These are phyloP conservation scores for Ormyrus nitidulus DNA, from an alignment of 2,888 invertebrate species.

Conservation along the genomic window DNA sequence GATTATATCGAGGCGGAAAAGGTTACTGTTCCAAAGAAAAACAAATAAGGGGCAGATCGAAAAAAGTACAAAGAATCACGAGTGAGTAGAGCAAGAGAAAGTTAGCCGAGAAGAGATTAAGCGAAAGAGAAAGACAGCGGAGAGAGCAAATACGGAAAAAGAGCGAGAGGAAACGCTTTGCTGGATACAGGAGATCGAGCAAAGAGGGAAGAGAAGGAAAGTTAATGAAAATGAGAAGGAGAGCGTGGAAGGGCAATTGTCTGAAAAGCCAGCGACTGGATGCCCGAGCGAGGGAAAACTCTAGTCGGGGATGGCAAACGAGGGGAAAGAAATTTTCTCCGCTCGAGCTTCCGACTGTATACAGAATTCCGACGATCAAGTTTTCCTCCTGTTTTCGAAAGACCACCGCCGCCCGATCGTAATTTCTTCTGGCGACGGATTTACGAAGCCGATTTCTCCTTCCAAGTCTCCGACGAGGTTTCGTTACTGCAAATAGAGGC, in stretches of 20 bases:
- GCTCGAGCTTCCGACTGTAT: constrained; percentile 8
- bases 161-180: neutral
- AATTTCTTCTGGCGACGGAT: neutral
- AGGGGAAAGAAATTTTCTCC: constrained; percentile 47
- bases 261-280: constrained; percentile 27
- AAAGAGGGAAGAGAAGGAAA: constrained; percentile 25
- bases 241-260: constrained; percentile 35
- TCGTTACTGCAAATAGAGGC: no score
- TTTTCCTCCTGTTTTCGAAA: constrained; percentile 4
- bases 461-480: no score
- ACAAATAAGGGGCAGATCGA: no score
- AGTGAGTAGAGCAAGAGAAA: neutral
- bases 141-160: constrained; percentile 22
- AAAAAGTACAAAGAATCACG: no score
- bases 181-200: neutral
- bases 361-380: constrained; percentile 40
- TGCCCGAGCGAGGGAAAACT: constrained; percentile 30
- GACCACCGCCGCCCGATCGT: neutral
- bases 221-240: constrained; percentile 39
- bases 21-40: no score
- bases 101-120: neutral
- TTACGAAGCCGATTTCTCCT: neutral
- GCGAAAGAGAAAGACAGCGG: neutral
- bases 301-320: constrained; percentile 3
- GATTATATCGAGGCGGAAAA: no score